Conservation (phyloP, 2,113 vertebrate species). For the Mustelus asterias region DNA sequence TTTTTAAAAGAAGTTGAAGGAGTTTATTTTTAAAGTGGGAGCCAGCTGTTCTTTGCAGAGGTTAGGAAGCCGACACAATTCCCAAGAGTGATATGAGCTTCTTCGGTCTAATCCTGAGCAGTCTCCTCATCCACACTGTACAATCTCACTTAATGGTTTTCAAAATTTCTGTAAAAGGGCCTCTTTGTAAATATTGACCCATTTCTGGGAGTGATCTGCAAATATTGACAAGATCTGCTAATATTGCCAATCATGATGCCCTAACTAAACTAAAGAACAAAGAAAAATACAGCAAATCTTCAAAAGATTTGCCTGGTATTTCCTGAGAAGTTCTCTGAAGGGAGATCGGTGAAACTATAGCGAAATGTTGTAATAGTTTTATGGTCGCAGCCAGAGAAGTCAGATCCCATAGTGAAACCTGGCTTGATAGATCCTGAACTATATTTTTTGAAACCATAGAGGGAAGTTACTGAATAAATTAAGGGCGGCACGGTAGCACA, state of each 20-base stretch:
- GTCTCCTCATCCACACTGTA: not conserved
- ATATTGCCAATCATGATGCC: no score
- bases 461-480: no score
- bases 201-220: not conserved
- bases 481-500: no score
- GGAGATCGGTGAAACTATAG: not conserved
- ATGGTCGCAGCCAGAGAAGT: no score
- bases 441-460: no score
- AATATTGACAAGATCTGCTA: not conserved
- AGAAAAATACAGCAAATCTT: no score
- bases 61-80: not conserved
- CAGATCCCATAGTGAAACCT: no score
- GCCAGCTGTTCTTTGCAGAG: not conserved
- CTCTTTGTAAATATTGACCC: not conserved
- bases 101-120: not conserved
- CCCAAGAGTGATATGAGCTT: not conserved
- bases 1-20: not conserved
- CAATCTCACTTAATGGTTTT: not conserved
- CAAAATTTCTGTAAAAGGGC: not conserved
- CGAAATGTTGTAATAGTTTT: not conserved
- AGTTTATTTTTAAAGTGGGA: conserved; percentile 15
- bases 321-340: not conserved
- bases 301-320: not conserved
- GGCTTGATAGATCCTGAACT: no score
- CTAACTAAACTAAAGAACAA: no score